Evolutionary conservation across 2,113 vertebrate genomes (phyloP), one percentile per base, ranked within the genome.

Genomic region (Steatornis caripensis): DNA sequence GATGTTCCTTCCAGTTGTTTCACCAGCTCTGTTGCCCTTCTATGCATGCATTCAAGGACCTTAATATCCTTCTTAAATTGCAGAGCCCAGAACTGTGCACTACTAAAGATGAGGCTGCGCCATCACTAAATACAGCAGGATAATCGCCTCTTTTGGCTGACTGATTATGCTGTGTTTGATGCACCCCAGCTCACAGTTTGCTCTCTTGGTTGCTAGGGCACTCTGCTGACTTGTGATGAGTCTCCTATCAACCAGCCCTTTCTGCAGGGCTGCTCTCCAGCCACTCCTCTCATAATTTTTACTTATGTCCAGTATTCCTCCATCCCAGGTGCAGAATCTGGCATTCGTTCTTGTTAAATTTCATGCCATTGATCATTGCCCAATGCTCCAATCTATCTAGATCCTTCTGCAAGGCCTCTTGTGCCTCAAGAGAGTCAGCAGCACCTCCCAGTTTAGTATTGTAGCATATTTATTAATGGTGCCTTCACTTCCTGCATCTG

Each of bases 11-110:
- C 37, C 30, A 61, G 24, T 5, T 4, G 32, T 36, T 61, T 9
- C 13, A 46, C 17, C 2, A 13, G 12, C 6, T 64, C 37, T 36
- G 13, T 7, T 54, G 21, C 3, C 13, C 6, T 74, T 13, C 21
- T 54, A 27, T 37, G 23, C n/a, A 16, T 0, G 1, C 12, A 3
- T 36, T 65, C 7, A 14, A 36, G 49, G 2, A 55, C 20, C 15
- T 45, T 45, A 1, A 18, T 9, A 36, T 23, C 23, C 34, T 55
- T 58, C 41, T 39, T 34, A 58, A 49, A 22, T 9, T 22, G 8
- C 49, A 43, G 4, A 5, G 6, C n/a, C 43, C 22, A 10, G 36
- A 64, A 43, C 18, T 43, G 23, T 30, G 64, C 37, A n/a, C 12
- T 32, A 34, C 5, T 62, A 10, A 8, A 49, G 36, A 18, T 22